Percentiles rank a stretch among this genome's conserved stretches.
These are phyloP conservation scores for Bovichtus diacanthus DNA, from an alignment of 2,797 vertebrate genomes.

Conservation along the genomic window DNA sequence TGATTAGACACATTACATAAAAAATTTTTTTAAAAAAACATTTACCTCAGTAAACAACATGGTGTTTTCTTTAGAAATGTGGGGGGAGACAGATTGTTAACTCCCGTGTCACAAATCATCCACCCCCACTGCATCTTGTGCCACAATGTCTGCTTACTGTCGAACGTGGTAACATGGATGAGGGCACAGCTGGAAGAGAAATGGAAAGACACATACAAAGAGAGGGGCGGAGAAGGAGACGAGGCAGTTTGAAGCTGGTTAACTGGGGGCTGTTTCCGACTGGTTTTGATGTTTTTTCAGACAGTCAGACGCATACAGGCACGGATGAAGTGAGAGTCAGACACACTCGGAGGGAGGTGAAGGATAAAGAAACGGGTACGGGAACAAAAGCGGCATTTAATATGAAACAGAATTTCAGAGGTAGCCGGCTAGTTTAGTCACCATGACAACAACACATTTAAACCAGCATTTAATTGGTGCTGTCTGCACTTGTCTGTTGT, in stretches of 20 bases:
- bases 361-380: conserved; percentile 54
- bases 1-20: conserved; percentile 66
- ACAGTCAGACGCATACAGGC: conserved; percentile 6
- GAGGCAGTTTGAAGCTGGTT: conserved; percentile 29
- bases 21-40: too few relatives aligned
- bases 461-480: conserved; percentile 78
- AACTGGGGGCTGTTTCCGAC: conserved; percentile 16
- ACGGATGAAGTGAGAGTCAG: conserved; percentile 37
- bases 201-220: conserved; percentile 48
- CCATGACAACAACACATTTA: conserved; percentile 85
- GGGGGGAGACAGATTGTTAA: conserved; percentile 57
- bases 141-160: conserved; percentile 68
- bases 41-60: conserved; percentile 59
- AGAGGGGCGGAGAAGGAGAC: conserved; percentile 34
- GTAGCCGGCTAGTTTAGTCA: conserved; percentile 74
- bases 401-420: conserved; percentile 79
- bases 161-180: conserved; percentile 62
- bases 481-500: conserved; percentile 76
- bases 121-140: conserved; percentile 60
- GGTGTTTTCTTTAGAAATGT: conserved; percentile 53
- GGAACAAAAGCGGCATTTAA: conserved; percentile 72
- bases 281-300: conserved; percentile 19
- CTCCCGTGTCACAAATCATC: conserved; percentile 63
- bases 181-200: conserved; percentile 70
- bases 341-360: conserved; percentile 40